These are phyloP conservation scores for Emydocephalus ijimae DNA, from an alignment of 2,113 vertebrate genomes.

Conservation along the genomic window DNA sequence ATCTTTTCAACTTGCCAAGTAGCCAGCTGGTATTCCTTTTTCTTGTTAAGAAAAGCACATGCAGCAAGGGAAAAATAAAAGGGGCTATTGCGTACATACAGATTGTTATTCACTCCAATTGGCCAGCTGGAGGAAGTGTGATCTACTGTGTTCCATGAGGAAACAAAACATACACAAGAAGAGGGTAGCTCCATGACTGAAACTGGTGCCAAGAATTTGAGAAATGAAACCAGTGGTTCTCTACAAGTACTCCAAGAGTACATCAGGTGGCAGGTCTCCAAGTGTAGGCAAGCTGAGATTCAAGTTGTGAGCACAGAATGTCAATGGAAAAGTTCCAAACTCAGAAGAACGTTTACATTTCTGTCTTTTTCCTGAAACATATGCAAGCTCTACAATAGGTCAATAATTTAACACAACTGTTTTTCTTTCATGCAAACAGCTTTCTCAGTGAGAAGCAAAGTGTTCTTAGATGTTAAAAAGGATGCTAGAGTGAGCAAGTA, in stretches of 20 bases:
- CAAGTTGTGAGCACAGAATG: neutral
- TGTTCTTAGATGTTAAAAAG: neutral
- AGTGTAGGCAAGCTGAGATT: neutral
- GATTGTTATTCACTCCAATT: neutral
- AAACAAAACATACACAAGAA: neutral
- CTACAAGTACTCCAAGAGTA: neutral
- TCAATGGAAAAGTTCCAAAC: neutral
- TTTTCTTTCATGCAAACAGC: neutral
- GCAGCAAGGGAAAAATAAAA: neutral
- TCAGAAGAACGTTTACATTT: neutral
- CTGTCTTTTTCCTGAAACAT: neutral
- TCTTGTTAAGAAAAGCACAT: neutral
- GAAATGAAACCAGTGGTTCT: neutral
- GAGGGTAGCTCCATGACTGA: neutral
- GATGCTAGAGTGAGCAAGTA: neutral
- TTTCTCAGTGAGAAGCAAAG: neutral
- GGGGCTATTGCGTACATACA: neutral
- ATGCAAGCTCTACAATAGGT: neutral
- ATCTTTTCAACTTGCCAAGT: neutral
- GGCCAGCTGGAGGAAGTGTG: neutral
- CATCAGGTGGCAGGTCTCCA: neutral
- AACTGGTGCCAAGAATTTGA: neutral
- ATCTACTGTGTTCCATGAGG: neutral
- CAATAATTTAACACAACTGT: neutral
- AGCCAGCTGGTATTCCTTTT: neutral